Base-by-base conservation (phyloP, 2,888 invertebrate genomes). In the Leptura quadrifasciata region DNA sequence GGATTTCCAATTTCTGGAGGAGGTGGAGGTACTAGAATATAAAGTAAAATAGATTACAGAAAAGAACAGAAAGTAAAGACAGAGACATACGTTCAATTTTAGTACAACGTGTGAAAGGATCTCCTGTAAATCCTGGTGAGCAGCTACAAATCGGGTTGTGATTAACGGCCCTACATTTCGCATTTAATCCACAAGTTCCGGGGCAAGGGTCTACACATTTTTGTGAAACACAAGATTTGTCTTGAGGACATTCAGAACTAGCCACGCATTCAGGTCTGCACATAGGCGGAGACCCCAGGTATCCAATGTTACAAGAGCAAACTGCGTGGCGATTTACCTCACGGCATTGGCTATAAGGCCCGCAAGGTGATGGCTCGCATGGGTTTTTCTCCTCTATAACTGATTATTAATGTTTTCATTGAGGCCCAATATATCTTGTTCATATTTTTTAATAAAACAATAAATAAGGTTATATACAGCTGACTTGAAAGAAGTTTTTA, bases 91-190 rank as follows among this genome's bases (percentile, higher is more conserved):
- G 63, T 84, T 89, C 79, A 76, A 85, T 76, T 79, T 78, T 85
- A 55, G 88, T 80, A 79, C 93, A 93, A 74, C 90, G 88, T 17
- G 89, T 87, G 84, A 93, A 93, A 75, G 94, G 93, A 89, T 94
- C 93, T 63, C 94, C 94, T 21, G 92, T 92, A 87, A 90, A 91
- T 71, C 92, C 93, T 47, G 90, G 88, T 21, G 91, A 86, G 87
- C 94, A 94, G 79, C 91, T 92, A 86, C 94, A 94, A 72, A 93
- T 93, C 1, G 94, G 93, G 85, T 93, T 92, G 85, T 94, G 94
- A 82, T 93, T 93, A 52, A 93, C 92, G 17, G 93, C 93, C 88
- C 92, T 91, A 85, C 94, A 94, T 79, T 92, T 89, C 54, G 94
- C 93, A 86, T 92, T 92, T 18, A 91, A 84, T 39, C 94, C 94